Conservation (phyloP, 2,797 vertebrate species). For the Chrysocyon brachyurus region DNA sequence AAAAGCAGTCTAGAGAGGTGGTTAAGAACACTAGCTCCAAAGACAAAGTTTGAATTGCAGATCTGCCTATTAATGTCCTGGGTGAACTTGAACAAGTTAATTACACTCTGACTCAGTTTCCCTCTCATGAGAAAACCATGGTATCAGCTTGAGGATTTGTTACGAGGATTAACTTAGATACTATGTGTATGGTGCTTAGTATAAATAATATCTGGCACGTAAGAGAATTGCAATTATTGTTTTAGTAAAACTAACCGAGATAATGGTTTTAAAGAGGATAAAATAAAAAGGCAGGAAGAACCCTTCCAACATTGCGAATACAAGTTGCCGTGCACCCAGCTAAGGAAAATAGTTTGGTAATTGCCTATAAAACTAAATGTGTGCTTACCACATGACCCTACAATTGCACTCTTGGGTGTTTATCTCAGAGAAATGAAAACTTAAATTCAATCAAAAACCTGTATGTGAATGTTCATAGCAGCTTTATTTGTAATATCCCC, state of each 20-base stretch:
- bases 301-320: background rate
- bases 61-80: background rate
- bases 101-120: constrained; percentile 9
- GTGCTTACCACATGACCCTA: background rate
- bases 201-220: background rate
- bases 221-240: background rate
- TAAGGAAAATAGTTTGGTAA: background rate
- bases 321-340: background rate
- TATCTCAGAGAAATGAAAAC: constrained; percentile 1
- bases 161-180: background rate
- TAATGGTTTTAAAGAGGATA: background rate
- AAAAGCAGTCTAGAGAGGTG: background rate
- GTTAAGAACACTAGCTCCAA: background rate
- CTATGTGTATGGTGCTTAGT: background rate
- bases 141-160: background rate
- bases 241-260: constrained; percentile 45
- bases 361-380: background rate
- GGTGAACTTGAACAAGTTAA: background rate
- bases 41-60: background rate
- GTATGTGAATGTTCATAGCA: background rate
- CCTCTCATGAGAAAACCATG: constrained; percentile 40
- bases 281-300: background rate
- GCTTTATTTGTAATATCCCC: background rate
- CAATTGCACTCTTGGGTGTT: background rate
- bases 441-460: background rate